A percentile compares a stretch with the other conserved stretches of the same genome.
Evolutionary conservation across 2,888 invertebrate genomes (phyloP).

Genomic region (Agonopterix subpropinquella): DNA sequence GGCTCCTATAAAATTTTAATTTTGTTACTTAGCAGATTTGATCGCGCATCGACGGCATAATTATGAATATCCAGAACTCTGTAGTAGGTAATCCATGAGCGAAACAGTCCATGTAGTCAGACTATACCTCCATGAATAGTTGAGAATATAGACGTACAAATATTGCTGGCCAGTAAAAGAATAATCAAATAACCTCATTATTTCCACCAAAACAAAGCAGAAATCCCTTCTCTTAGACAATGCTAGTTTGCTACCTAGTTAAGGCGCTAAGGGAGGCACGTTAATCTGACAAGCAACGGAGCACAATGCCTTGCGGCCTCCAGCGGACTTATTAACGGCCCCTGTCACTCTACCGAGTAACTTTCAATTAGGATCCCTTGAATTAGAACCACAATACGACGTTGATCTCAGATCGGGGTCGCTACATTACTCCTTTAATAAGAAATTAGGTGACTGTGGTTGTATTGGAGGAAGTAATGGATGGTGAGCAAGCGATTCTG

Average conservation of each 20-base stretch:
- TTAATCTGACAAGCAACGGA: conserved; percentile 50
- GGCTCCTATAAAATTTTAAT: no score
- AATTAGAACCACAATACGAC: conserved; percentile 14
- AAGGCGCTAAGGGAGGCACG: conserved; percentile 36
- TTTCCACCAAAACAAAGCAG: conserved; percentile 21
- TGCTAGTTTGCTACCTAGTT: conserved; percentile 35
- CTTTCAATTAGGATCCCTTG: conserved; percentile 40
- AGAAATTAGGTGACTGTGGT: neutral
- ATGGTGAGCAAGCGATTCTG: neutral
- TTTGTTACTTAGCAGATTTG: no score
- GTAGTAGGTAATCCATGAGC: no score
- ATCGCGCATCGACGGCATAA: no score
- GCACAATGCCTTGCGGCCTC: conserved; percentile 28
- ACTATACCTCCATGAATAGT: no score
- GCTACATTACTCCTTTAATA: conserved; percentile 7
- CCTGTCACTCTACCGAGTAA: conserved; percentile 41
- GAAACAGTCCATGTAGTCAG: no score
- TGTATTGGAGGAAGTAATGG: neutral
- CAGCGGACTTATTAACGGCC: conserved; percentile 42
- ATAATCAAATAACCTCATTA: conserved; percentile 20
- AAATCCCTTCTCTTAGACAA: conserved; percentile 32
- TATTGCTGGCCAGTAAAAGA: neutral
- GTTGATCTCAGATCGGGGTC: conserved; percentile 4
- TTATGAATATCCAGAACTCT: no score
- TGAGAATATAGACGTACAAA: no score